Evolutionary conservation across 2,888 invertebrate species (phyloP).

Genomic region (Scaptomyza cyrtandrae): DNA sequence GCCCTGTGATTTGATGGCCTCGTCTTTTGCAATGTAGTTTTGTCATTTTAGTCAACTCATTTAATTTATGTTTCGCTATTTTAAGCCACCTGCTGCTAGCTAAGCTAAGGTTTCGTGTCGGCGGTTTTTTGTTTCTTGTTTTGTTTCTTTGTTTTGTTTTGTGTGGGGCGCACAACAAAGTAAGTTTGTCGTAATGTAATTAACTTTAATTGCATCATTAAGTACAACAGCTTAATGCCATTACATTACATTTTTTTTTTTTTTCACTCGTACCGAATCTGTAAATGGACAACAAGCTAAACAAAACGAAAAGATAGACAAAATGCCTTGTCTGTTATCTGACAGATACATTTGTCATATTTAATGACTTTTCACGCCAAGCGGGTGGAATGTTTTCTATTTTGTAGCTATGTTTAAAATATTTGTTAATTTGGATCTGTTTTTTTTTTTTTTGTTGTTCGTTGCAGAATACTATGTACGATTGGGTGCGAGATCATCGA

Average conservation of each 20-base stretch:
- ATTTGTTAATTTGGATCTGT: background rate
- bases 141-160: conserved; percentile 11
- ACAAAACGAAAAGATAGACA: background rate
- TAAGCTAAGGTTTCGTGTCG: conserved; percentile 27
- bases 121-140: background rate
- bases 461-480: conserved; percentile 92
- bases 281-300: conserved; percentile 36
- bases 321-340: conserved; percentile 38
- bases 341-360: conserved; percentile 65
- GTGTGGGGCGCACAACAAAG: background rate
- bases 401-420: background rate
- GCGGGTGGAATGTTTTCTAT: background rate
- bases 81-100: conserved; percentile 23
- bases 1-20: background rate
- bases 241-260: conserved; percentile 18
- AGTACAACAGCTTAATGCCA: conserved; percentile 70
- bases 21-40: conserved; percentile 21
- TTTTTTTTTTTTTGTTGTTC: background rate
- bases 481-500: conserved; percentile 93
- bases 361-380: conserved; percentile 58
- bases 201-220: conserved; percentile 77
- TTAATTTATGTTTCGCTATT: conserved; percentile 26
- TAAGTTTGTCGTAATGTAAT: conserved; percentile 56
- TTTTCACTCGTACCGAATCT: conserved; percentile 13
- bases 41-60: conserved; percentile 24